Base-by-base conservation (phyloP, 2,797 vertebrate genomes). In the Euphonia xanthogaster region DNA sequence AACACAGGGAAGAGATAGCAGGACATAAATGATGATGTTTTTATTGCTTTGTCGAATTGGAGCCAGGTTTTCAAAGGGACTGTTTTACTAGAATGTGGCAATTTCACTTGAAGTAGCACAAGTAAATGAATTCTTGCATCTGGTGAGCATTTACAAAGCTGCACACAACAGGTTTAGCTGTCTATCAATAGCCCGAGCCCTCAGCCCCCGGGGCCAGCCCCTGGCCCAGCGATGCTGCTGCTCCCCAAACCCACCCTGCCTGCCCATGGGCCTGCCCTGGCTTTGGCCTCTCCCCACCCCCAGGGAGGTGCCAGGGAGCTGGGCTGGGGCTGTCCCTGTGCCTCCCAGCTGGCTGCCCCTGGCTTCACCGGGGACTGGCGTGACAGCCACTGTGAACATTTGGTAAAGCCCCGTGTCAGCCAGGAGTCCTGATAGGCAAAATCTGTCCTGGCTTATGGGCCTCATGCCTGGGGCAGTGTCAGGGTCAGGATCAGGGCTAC, bases 311-410 rank as follows among this genome's bases (percentile, higher is more conserved):
- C 13, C 19, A 15, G 31, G 14, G 18, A 17, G 7, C 31, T 0
- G 0, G 50, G 2, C 0, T 80, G 53, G 12, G 27, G 8, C 42
- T 66, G 50, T 16, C n/a, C 33, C 0, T 0, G 10, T 42, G 33
- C 6, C 30, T 27, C 24, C 15, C 1, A 8, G 25, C 57, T 20
- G 57, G 57, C 18, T 60, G 57, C 9, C 37, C 27, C 19, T 5
- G 19, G 8, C 24, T 51, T 21, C 19, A 31, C 18, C 3, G 60
- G n/a, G 35, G 7, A 7, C 3, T 24, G 11, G 27, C 27, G 35
- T n/a, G 21, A 35, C 14, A 28, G 55, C 28, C 39, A 27, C 65
- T 54, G 51, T 14, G 51, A 42, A 30, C 4, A 4, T 47, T 75
- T 92, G 54, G 20, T 53, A 47, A 71, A 89, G 15, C 7, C 22